Evolutionary conservation across 1,140 invertebrate species (phyloP), one percentile per base, ranked within the genome.

Genomic region (Hyposmocoma kahamanoa): DNA sequence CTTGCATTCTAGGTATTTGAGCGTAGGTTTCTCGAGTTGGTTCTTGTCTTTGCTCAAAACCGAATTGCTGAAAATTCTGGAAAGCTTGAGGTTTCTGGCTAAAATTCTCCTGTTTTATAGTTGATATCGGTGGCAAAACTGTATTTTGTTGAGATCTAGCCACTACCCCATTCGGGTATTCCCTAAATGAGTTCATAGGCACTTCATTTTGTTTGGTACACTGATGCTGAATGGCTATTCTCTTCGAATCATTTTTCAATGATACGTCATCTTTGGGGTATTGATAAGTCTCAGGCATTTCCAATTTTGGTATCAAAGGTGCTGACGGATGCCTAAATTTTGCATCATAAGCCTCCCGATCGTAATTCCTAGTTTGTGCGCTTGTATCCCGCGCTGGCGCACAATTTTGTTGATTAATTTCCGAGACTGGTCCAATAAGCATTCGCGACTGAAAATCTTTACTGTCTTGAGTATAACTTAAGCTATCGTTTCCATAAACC

Each of bases 381-480:
- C 73, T 85, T 15, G 63, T 64, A 34, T 85, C 75, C 20, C 65
- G 67, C 21, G 61, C 22, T 18, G 72, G 47, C 15, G 65, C 56
- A 57, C 72, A 67, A 51, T 77, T 81, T 57, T 87, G 81, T 65
- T 86, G 78, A 58, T 87, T 86, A 59, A 79, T 85, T 62, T 87
- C 82, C 43, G 84, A 87, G 54, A 87, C 85, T 67, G 84, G 85
- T 72, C 86, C 85, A 52, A 88, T 82, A 34, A 86, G 74, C 82
- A 88, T 87, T 73, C 87, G 86, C 20, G 83, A 86, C 59, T 88
- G 86, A 70, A 88, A 87, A 68, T 87, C 85, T 78, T 88, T 88
- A 65, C 69, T 87, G 71, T 87, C 86, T 68, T 75, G 74, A 69
- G 50, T 75, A 67, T 74, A 87, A 72, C 57, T 66, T 67, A 79